Evolutionary conservation across 1,140 invertebrate genomes (phyloP).

Genomic region (Zaprionus ornatus): DNA sequence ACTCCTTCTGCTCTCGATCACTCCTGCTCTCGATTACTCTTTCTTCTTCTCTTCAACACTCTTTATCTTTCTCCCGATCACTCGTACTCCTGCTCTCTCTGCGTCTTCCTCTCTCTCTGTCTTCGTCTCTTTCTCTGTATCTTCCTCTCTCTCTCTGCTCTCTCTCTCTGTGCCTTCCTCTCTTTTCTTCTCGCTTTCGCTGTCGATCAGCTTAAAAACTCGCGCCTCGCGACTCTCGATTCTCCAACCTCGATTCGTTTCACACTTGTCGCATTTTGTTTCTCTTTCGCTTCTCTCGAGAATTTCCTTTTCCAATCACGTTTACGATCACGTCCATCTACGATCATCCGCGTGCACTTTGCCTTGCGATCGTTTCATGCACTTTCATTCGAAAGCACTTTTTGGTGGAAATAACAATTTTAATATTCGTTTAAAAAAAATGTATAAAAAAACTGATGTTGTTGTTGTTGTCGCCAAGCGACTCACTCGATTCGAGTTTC

Average conservation of each 20-base stretch:
- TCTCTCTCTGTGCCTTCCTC: not conserved
- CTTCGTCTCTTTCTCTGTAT: no score
- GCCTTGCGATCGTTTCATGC: constrained; percentile 37
- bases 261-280: constrained; percentile 26
- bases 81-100: not conserved
- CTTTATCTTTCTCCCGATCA: no score
- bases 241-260: not conserved
- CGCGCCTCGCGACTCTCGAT: not conserved
- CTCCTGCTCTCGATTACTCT: no score
- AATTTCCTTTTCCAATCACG: constrained; percentile 20
- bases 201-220: not conserved
- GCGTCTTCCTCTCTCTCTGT: no score
- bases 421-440: constrained; percentile 11
- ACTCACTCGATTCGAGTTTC: constrained; percentile 1
- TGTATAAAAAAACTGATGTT: not conserved
- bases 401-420: constrained; percentile 6
- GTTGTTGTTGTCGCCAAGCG: not conserved
- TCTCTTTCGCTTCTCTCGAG: not conserved
- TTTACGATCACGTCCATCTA: constrained; percentile 45
- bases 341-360: constrained; percentile 15
- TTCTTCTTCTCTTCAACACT: no score
- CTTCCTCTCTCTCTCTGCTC: no score
- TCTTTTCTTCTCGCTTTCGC: not conserved
- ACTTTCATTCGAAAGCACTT: constrained; percentile 63
- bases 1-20: no score